phyloP scores from a whole-genome alignment of 2,797 vertebrate species.

The Sebastolobus altivelis region DNA sequence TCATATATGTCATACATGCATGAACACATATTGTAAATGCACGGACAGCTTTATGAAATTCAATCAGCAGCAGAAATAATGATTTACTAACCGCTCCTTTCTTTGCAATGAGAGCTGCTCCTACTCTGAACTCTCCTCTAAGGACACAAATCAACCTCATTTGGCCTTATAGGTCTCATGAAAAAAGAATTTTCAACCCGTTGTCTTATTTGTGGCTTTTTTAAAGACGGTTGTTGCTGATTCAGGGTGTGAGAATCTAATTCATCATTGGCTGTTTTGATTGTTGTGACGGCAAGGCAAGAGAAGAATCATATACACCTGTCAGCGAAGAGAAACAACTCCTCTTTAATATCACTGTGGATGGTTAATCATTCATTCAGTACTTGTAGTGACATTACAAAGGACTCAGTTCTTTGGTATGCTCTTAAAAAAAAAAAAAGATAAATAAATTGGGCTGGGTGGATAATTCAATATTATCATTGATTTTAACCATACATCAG shows the following conservation, averaged over 20 bases:
- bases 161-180: background rate
- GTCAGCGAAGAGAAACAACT: background rate
- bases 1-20: background rate
- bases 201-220: background rate
- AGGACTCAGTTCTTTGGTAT: background rate
- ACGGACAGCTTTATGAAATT: background rate
- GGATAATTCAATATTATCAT: background rate
- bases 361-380: background rate
- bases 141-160: background rate
- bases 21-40: background rate
- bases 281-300: background rate
- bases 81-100: background rate
- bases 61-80: background rate
- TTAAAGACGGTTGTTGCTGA: too few species aligned
- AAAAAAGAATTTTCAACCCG: background rate
- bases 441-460: too few species aligned
- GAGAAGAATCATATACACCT: background rate
- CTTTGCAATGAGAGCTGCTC: background rate
- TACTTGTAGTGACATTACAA: background rate
- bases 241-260: too few species aligned
- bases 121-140: background rate
- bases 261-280: background rate
- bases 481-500: background rate
- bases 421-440: background rate
- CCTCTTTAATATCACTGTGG: slow-evolving; percentile 11